Conservation (phyloP, 2,797 vertebrate species). For the Lagodon rhomboides region DNA sequence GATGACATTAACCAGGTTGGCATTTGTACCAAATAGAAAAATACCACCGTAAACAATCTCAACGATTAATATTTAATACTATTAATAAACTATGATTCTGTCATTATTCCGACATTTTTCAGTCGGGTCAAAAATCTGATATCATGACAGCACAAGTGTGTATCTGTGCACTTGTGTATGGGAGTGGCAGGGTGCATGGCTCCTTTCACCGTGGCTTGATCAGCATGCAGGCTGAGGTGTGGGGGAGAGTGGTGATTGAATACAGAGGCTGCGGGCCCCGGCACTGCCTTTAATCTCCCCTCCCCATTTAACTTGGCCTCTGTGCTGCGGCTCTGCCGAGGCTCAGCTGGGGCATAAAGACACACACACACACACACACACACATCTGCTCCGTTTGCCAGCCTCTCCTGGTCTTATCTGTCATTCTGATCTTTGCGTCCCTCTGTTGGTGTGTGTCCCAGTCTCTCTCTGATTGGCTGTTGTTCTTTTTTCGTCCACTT, state of each 20-base stretch:
- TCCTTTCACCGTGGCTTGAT: conserved; percentile 91
- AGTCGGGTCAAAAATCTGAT: not conserved
- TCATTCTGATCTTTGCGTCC: conserved; percentile 59
- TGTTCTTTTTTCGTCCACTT: conserved; percentile 40
- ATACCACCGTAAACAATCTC: not conserved
- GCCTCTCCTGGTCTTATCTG: conserved; percentile 54
- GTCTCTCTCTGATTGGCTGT: conserved; percentile 16
- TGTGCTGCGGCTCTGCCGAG: conserved; percentile 80
- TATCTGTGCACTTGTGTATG: conserved; percentile 51
- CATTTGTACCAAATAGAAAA: not conserved
- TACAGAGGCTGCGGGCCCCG: conserved; percentile 84
- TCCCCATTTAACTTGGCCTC: conserved; percentile 89
- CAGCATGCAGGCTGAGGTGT: conserved; percentile 91
- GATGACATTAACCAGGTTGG: conserved; percentile 5
- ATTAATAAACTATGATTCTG: too few relatives aligned
- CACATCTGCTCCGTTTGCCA: conserved; percentile 44
- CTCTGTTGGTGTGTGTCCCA: conserved; percentile 24
- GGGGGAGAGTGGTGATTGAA: conserved; percentile 89
- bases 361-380: conserved; percentile 63
- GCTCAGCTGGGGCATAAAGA: conserved; percentile 93
- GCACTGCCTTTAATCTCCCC: conserved; percentile 92
- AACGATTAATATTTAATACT: not conserved
- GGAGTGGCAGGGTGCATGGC: conserved; percentile 88
- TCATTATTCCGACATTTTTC: not conserved
- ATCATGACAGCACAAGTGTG: conserved; percentile 18